These are phyloP conservation scores for Scolopax bukidnonensis DNA, from an alignment of 2,797 vertebrate species.

Conservation along the genomic window DNA sequence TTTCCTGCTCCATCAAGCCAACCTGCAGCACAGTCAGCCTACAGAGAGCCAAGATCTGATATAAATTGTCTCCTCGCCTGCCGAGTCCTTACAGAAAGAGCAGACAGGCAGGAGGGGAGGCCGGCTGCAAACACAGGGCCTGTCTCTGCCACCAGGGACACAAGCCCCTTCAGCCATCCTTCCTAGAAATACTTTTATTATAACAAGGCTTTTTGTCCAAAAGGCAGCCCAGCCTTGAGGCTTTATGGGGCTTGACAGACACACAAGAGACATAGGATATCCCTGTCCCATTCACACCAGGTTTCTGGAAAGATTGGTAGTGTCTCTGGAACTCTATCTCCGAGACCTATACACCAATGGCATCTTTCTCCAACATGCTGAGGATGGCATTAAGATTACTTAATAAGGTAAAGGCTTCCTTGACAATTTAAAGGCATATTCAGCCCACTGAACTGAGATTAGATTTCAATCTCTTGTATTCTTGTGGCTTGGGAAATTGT, in stretches of 20 bases:
- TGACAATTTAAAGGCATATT: background rate
- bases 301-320: background rate
- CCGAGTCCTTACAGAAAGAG: background rate
- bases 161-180: background rate
- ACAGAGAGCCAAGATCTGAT: background rate
- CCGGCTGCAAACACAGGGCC: rapidly evolving
- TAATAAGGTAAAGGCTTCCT: background rate
- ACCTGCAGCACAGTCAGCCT: background rate
- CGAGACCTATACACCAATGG: rapidly evolving
- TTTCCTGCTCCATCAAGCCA: background rate
- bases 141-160: background rate
- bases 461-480: background rate
- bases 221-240: background rate
- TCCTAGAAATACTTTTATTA: background rate
- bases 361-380: background rate
- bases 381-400: background rate
- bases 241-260: background rate
- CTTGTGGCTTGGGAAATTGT: background rate
- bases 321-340: background rate
- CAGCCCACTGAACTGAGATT: background rate
- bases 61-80: background rate
- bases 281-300: background rate
- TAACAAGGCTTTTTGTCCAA: background rate
- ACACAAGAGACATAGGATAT: background rate
- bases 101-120: rapidly evolving